Evolutionary conservation across 2,113 vertebrate species (phyloP).

Genomic region (Canis aureus): DNA sequence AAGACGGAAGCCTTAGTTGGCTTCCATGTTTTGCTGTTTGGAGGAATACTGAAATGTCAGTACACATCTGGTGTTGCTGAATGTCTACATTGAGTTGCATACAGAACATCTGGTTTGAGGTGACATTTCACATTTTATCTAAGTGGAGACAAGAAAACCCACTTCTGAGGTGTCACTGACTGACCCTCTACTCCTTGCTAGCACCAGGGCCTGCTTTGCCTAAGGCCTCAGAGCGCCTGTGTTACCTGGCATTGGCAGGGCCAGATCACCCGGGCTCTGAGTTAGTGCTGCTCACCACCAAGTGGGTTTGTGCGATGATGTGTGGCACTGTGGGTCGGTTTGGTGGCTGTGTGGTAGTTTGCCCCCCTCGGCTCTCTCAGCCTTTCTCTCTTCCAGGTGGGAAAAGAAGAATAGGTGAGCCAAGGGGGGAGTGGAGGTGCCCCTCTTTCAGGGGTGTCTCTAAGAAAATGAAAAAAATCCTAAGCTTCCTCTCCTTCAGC

Average conservation of each 20-base stretch:
- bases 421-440: neutral
- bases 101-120: neutral
- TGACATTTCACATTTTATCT: neutral
- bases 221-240: rapidly evolving
- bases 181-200: neutral
- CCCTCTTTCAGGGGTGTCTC: neutral
- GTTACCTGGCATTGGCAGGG: rapidly evolving
- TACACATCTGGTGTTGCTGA: neutral
- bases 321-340: too few species aligned
- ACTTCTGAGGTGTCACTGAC: neutral
- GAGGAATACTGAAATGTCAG: neutral
- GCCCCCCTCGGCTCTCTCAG: rapidly evolving
- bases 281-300: neutral
- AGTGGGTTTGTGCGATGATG: too few species aligned
- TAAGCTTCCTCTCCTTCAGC: neutral
- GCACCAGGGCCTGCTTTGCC: too few species aligned
- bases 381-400: neutral
- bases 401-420: neutral
- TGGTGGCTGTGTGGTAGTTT: too few species aligned
- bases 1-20: neutral
- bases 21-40: conserved; percentile 18
- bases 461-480: neutral
- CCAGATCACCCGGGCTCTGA: rapidly evolving
- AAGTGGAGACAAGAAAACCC: neutral
- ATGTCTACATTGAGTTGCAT: neutral